Base-by-base conservation (phyloP, 2,888 invertebrate genomes). In the Agrotis ipsilon region DNA sequence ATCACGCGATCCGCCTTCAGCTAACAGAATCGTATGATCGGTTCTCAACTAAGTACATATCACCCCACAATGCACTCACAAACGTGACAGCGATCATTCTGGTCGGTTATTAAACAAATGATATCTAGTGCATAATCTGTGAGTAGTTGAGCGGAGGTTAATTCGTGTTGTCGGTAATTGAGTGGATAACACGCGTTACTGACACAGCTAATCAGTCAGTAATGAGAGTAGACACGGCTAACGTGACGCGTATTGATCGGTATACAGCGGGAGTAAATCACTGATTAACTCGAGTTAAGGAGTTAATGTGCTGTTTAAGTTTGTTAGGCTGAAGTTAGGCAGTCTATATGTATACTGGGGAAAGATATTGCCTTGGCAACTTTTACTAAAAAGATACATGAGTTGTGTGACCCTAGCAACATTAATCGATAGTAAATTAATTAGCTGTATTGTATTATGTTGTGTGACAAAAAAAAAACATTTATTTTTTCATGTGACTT, bases 191-290 rank as follows among this genome's bases (percentile, higher is more conserved):
- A 88, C 85, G 87, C 86, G 84, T 86, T 86, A 89, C 88, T 85
- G 89, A 89, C 88, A 85, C 87, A 85, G 87, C 89, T 93, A 92
- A 93, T 93, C 92, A 90, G 88, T 83, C 85, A 83, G 90, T 91
- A 92, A 92, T 91, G 87, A 82, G 86, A 88, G 84, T 86, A 82
- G 78, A 83, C 81, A 84, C 75, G 80, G 77, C 77, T 85, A 81
- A 83, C 81, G 81, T 84, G 84, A 87, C 82, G 83, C 78, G 73
- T 87, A 88, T 84, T 82, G 85, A 88, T 89, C 66, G 60, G 60
- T 48, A 48, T 39, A 72, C 60, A 69, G n/a, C 24, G 32, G 43
- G 45, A 61, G 60, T 71, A 60, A 78, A 72, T 81, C 62, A 55
- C 81, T 81, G 46, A 72, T 81, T 62, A 68, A 80, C 58, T 58